Evolutionary conservation across 2,888 invertebrate genomes (phyloP), one percentile per base, ranked within the genome.

Genomic region (Baccha elongata): DNA sequence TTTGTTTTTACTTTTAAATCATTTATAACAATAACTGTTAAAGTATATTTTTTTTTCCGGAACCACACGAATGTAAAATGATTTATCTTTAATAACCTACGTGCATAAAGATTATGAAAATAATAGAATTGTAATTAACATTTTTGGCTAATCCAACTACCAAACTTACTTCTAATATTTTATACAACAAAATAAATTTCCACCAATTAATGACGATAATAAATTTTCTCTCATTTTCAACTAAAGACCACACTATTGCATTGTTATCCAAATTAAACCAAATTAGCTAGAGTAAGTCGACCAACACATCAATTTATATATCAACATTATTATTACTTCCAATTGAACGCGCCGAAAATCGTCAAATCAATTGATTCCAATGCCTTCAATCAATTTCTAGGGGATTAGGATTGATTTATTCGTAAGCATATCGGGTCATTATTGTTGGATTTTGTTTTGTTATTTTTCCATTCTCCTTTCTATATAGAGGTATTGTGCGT

Each of bases 321-420:
- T 58, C 76, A 62, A 48, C 65, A 71, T 60, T 37, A 55, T 69
- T 74, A 74, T 74, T 81, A 60, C 53, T 75, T 75, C 65, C 65
- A 67, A 35, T 15, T n/a, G 68, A 83, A 68, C 72, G 67, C 83
- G 68, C 55, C 71, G 50, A 48, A 72, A 83, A 78, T 76, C 76
- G 64, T 83, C 83, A 76, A 83, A 73, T 68, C 83, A 83, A 83
- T 83, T 83, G 76, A 83, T 76, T 76, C 72, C 64, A 62, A 76
- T 73, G 76, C 64, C 55, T 83, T 83, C 83, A 83, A 83, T 83
- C 83, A 83, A 83, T 83, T 72, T 55, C 68, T 19, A n/a, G n/a
- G 68, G 72, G 83, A 83, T 83, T 83, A 83, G 44, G 55, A 64
- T 73, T 83, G 83, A 83, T 83, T 83, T 83, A 78, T 83, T 68